Evolutionary conservation across 2,888 invertebrate species (phyloP).

Genomic region (Brenthis hecate): DNA sequence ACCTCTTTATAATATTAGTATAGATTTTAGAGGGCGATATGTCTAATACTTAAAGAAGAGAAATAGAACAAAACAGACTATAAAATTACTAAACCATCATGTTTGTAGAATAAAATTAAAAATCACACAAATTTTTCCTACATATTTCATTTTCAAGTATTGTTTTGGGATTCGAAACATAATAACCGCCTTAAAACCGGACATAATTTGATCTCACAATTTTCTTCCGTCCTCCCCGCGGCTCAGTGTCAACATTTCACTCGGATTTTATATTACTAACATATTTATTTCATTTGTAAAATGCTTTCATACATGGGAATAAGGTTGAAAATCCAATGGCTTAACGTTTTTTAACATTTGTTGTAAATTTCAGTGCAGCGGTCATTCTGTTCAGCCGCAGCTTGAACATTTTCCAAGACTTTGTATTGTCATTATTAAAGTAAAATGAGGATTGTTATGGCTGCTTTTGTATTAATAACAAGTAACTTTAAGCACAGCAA

Average conservation of each 20-base stretch:
- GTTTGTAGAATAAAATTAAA: too few relatives aligned
- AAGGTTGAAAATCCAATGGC: constrained; percentile 44
- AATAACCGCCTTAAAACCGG: constrained; percentile 53
- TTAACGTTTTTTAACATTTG: constrained; percentile 41
- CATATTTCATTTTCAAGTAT: constrained; percentile 46
- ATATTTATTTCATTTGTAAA: constrained; percentile 33
- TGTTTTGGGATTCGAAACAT: constrained; percentile 51
- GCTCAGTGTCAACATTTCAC: constrained; percentile 77
- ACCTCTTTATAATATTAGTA: too few relatives aligned
- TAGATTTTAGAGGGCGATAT: too few relatives aligned
- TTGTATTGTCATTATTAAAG: constrained; percentile 68
- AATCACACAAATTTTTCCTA: too few relatives aligned
- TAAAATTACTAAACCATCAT: too few relatives aligned
- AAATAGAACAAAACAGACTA: too few relatives aligned
- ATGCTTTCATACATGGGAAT: constrained; percentile 35
- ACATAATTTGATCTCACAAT: constrained; percentile 77
- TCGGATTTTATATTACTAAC: constrained; percentile 65
- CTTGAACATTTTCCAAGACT: constrained; percentile 70
- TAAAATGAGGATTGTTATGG: constrained; percentile 67
- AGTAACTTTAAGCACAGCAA: constrained; percentile 43
- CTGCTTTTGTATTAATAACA: constrained; percentile 60
- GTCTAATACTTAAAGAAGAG: too few relatives aligned
- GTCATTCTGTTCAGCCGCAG: constrained; percentile 66
- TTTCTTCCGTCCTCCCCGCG: constrained; percentile 64
- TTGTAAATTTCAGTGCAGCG: constrained; percentile 58